Percentiles rank a stretch among this genome's conserved stretches.
phyloP scores from a whole-genome alignment of 1,140 invertebrate species.

The Monochamus saltuarius region DNA sequence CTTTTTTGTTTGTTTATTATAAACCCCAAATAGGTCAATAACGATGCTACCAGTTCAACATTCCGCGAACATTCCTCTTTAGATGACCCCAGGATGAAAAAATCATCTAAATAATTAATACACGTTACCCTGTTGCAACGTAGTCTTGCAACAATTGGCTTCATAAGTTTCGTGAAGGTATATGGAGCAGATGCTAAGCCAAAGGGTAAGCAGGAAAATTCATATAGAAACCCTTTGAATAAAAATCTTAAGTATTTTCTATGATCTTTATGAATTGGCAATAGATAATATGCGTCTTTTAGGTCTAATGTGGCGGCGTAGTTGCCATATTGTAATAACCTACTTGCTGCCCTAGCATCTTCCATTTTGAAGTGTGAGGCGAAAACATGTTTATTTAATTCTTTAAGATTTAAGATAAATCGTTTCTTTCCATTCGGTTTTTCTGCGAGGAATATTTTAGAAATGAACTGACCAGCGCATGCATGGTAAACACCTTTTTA shows the following conservation, averaged over 20 bases:
- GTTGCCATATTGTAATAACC: neutral
- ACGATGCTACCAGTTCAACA: neutral
- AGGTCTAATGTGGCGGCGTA: neutral
- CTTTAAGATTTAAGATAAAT: slow-evolving; percentile 28
- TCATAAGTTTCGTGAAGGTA: slow-evolving; percentile 7
- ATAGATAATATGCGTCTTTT: neutral
- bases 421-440: slow-evolving; percentile 31
- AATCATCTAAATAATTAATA: slow-evolving; percentile 14
- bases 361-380: slow-evolving; percentile 2
- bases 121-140: neutral
- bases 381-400: neutral
- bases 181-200: slow-evolving; percentile 2
- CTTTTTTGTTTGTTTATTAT: neutral
- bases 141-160: neutral
- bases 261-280: neutral
- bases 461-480: neutral
- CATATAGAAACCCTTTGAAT: neutral
- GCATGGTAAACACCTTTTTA: neutral
- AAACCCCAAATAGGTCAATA: neutral
- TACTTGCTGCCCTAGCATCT: neutral
- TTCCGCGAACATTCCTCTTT: neutral
- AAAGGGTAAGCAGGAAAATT: neutral
- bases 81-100: slow-evolving; percentile 3
- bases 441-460: slow-evolving; percentile 22
- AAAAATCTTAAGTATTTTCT: neutral